Evolutionary conservation across 2,113 vertebrate species (phyloP), one percentile per base, ranked within the genome.

Genomic region (Romanogobio albipinnatus): DNA sequence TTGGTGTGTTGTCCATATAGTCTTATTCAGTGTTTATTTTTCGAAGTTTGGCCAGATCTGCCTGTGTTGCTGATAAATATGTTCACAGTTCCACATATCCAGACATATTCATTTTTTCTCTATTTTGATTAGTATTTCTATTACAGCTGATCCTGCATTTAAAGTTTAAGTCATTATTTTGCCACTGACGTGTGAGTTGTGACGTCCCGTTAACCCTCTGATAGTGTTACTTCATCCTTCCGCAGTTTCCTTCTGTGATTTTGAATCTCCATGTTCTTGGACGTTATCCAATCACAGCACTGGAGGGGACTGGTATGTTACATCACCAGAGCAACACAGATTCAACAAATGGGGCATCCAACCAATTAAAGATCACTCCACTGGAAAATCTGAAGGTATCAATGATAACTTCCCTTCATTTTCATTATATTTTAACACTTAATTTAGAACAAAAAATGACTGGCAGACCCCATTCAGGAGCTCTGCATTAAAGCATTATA

Each of bases 201-300:
- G 56, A 17, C 0, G 10, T 24, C 17, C 22, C 62, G 33, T 71
- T 22, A 71, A 78, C 43, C 58, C 19, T 10, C 74, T 56, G 3
- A 83, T 62, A 71, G 2, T 22, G 29, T 9, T 26, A 5, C 76
- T 64, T 76, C 13, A 59, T 61, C 84, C 11, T 89, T 75, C 88
- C 82, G 6, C 90, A 95, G 93, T 85, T 77, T 84, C 73, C 61
- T 91, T 87, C 87, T 95, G 95, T 88, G 92, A 95, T 89, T 95
- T 95, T 88, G 94, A 95, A 78, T 91, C 93, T 14, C 66, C 26
- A 1, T 95, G 95, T 81, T 85, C 86, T 84, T 95, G 95, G 95
- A 94, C 89, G 51, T 84, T 88, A 83, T 95, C 94, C 80, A 92
- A 92, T 89, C 89, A 93, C 85, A 92, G 90, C n/a, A 36, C 82